Evolutionary conservation across 2,888 invertebrate genomes (phyloP).

Genomic region (Chloroclysta siterata): DNA sequence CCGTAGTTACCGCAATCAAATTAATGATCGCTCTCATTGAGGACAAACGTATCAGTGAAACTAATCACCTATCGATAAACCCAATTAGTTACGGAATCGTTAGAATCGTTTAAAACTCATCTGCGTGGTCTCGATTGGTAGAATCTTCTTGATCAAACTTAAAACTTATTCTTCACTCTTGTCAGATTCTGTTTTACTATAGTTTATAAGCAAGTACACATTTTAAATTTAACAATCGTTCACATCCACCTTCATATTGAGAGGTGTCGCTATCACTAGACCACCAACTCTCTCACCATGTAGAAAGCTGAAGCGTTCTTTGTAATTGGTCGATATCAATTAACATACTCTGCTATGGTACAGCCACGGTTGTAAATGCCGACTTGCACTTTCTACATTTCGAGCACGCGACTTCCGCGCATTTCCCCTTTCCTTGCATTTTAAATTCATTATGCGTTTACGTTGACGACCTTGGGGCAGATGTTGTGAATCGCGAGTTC

Average conservation of each 20-base stretch:
- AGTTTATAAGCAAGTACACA: not conserved
- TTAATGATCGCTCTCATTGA: constrained; percentile 45
- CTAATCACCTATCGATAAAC: constrained; percentile 45
- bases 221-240: not conserved
- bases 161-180: not conserved
- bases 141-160: constrained; percentile 18
- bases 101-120: constrained; percentile 45
- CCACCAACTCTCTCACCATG: constrained; percentile 12
- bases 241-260: not conserved
- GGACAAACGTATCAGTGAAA: constrained; percentile 39
- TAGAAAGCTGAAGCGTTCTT: constrained; percentile 49
- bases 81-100: constrained; percentile 45
- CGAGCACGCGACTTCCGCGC: constrained; percentile 66
- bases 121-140: constrained; percentile 21
- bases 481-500: constrained; percentile 41
- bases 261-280: not conserved
- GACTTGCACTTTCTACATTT: constrained; percentile 77
- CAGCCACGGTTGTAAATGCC: constrained; percentile 59
- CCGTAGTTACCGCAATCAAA: constrained; percentile 24
- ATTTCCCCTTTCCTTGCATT: constrained; percentile 65
- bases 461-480: constrained; percentile 52
- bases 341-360: constrained; percentile 69
- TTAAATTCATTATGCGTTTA: constrained; percentile 56
- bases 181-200: not conserved
- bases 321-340: constrained; percentile 72